Conservation (phyloP, 2,797 vertebrate genomes). For the Poeciliopsis gracilis region DNA sequence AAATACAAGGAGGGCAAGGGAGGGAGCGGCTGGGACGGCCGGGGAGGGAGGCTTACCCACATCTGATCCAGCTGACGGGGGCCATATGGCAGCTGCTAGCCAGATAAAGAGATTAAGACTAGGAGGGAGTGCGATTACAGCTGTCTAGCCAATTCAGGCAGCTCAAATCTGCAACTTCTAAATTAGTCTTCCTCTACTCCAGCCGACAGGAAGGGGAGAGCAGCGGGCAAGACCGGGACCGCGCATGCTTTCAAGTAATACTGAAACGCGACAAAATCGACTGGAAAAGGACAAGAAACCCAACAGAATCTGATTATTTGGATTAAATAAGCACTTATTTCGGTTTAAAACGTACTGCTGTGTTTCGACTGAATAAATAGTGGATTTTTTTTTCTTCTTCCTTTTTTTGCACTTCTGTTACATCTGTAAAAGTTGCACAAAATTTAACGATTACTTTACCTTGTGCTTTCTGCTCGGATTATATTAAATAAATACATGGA, state of each 20-base stretch:
- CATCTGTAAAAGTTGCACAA: conserved; percentile 2
- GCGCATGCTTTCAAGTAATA: conserved; percentile 71
- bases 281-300: conserved; percentile 1
- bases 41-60: conserved; percentile 99
- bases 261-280: conserved; percentile 53
- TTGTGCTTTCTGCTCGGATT: not conserved
- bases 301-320: conserved; percentile 15
- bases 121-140: conserved; percentile 99
- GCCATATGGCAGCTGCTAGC: conserved; percentile 99
- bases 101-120: conserved; percentile 99
- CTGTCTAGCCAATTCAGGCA: conserved; percentile 99
- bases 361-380: conserved; percentile 9
- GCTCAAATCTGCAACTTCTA: conserved; percentile 99
- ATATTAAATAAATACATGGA: conserved; percentile 11
- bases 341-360: not conserved
- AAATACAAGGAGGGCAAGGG: conserved; percentile 79
- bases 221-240: conserved; percentile 52
- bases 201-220: conserved; percentile 74
- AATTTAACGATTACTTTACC: not conserved
- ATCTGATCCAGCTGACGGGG: conserved; percentile 99
- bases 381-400: fast-evolving
- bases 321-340: conserved; percentile 36
- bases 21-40: conserved; percentile 81
- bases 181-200: conserved; percentile 94
- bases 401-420: conserved; percentile 1